Conservation (phyloP, 2,888 invertebrate species). For the Stenchaetothrips biformis region DNA sequence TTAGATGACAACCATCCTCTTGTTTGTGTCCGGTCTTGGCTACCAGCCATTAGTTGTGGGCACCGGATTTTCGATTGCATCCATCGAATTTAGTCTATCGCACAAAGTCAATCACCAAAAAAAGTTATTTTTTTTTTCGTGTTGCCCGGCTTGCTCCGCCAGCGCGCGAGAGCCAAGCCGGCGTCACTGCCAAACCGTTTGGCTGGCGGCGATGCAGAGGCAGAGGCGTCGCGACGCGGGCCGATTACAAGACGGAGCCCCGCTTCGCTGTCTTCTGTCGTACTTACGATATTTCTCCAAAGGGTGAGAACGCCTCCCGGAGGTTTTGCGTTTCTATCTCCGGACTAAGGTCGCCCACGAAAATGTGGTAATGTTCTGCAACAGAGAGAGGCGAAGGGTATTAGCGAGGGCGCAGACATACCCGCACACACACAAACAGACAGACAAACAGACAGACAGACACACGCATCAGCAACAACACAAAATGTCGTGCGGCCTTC, state of each 20-base stretch:
- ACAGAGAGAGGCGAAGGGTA: constrained; percentile 47
- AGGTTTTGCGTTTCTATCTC: constrained; percentile 98
- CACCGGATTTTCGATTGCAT: no score
- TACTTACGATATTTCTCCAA: constrained; percentile 97
- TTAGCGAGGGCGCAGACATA: no score
- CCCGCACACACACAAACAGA: constrained; percentile 28
- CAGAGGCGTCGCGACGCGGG: not conserved
- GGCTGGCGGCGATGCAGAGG: no score
- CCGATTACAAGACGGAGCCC: no score
- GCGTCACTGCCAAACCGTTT: constrained; percentile 22
- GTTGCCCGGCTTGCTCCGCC: constrained; percentile 31
- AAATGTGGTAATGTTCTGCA: constrained; percentile 98
- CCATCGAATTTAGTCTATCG: no score
- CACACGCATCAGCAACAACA: no score
- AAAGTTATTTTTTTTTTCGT: constrained; percentile 36
- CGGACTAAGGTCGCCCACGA: constrained; percentile 97
- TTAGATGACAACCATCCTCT: no score
- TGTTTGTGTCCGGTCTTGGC: no score
- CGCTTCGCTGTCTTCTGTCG: no score
- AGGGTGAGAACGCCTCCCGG: constrained; percentile 93
- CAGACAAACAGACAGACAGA: constrained; percentile 30
- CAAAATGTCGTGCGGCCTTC: no score
- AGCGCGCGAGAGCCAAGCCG: constrained; percentile 26
- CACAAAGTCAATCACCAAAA: no score
- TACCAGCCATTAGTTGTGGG: no score